Evolutionary conservation across 2,113 vertebrate species (phyloP), one percentile per base, ranked within the genome.

Genomic region (Egretta garzetta): DNA sequence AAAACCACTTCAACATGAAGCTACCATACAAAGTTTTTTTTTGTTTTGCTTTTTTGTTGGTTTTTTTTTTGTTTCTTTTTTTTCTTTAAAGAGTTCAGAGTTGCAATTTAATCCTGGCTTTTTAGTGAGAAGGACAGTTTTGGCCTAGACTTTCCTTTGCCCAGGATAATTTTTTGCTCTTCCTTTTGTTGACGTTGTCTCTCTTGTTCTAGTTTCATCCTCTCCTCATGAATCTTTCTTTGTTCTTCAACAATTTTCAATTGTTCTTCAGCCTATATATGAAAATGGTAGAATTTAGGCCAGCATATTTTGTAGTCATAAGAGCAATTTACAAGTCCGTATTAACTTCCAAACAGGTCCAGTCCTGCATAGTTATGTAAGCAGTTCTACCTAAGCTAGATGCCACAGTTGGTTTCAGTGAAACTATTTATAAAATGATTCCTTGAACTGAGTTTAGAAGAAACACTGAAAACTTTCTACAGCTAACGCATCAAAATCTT

Each of bases 141-240:
- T 85, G 99, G 99, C 97, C 99, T 98, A 98, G 99, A 99, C 98
- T 99, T 99, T 92, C 99, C 99, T 98, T 99, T 99, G 97, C 99
- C 99, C 97, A 99, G 98, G 98, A 99, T 99, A 77, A 99, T 99
- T 99, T 99, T 99, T 99, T 99, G 99, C 98, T 99, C 99, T 98
- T 99, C 99, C 97, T 99, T 99, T 98, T 99, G 99, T 94, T 99
- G 99, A 97, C 98, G 98, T 96, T 99, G 99, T 93, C 99, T 99
- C 98, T 99, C 99, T 98, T 99, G 99, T 95, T 99, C 99, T 98
- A 99, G 98, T 99, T 99, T 99, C 99, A 99, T 99, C 97, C 99
- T 99, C 98, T 99, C 99, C 98, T 99, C 99, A 93, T 99, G 99
- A 98, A 99, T 99, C 99, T 99, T 99, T 98, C 99, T 99, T 98